phyloP scores from a whole-genome alignment of 37 sponge, comb jelly and placozoan genomes.

The Eunapius fragilis region DNA sequence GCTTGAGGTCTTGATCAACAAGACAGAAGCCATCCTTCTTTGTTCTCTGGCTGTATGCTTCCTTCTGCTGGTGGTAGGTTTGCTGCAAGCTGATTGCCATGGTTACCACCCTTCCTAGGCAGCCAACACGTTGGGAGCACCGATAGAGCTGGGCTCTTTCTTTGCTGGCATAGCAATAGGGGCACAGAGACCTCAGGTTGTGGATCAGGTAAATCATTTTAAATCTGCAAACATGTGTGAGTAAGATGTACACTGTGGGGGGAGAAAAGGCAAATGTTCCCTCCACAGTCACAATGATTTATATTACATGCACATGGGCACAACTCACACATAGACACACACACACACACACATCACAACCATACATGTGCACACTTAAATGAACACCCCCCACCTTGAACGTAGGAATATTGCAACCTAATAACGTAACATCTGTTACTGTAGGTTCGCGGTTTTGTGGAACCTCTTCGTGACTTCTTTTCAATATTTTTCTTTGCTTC shows the following conservation, averaged over 20 bases:
- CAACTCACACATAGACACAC: too few relatives aligned
- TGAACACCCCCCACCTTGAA: too few relatives aligned
- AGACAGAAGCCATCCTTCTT: slow-evolving; percentile 29
- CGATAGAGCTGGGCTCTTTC: slow-evolving; percentile 83
- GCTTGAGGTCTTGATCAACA: slow-evolving; percentile 14
- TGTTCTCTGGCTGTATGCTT: slow-evolving; percentile 53
- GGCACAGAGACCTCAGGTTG: slow-evolving; percentile 40
- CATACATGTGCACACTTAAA: too few relatives aligned
- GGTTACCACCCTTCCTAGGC: slow-evolving; percentile 22
- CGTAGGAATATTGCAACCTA: too few relatives aligned
- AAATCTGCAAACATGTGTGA: neutral
- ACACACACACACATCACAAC: too few relatives aligned
- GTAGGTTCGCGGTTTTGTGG: slow-evolving; percentile 51
- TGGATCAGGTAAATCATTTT: slow-evolving; percentile 41
- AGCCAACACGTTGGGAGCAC: slow-evolving; percentile 53
- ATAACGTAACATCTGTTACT: neutral
- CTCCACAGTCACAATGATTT: too few relatives aligned
- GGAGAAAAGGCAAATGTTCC: too few relatives aligned
- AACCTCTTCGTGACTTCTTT: slow-evolving; percentile 72
- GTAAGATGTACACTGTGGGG: too few relatives aligned
- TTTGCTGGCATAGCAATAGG: slow-evolving; percentile 77
- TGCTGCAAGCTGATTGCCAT: neutral
- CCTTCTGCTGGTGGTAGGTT: slow-evolving; percentile 39
- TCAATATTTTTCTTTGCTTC: slow-evolving; percentile 73
- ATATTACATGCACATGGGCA: too few relatives aligned